Percentiles rank a stretch among this genome's conserved stretches.
phyloP scores from a whole-genome alignment of 2,888 invertebrate species.

The Xestia sexstrigata region DNA sequence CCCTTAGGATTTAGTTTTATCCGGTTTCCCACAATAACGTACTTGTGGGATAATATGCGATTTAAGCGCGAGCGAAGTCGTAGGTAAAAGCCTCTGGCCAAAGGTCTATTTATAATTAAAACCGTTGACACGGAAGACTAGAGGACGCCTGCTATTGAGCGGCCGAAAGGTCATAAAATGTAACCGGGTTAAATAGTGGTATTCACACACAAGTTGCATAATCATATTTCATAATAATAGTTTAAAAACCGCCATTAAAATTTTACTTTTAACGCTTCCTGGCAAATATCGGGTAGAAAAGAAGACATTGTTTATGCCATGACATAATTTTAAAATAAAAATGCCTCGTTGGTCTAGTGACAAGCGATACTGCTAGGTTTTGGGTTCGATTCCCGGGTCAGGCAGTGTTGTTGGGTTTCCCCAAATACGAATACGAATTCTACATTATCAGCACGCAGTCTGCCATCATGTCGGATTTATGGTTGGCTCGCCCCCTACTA shows the following conservation, averaged over 20 bases:
- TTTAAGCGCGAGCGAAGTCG: neutral
- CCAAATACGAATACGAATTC: neutral
- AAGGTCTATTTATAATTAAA: conserved; percentile 41
- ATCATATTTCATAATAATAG: conserved; percentile 34
- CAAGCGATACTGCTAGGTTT: no score
- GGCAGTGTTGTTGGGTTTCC: neutral
- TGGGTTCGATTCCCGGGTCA: neutral
- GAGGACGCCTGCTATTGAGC: conserved; percentile 16
- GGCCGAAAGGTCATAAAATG: conserved; percentile 41
- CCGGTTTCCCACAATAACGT: no score
- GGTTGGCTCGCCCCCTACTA: neutral
- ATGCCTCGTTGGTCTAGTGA: neutral
- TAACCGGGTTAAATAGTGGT: conserved; percentile 53
- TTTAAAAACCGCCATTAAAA: conserved; percentile 26
- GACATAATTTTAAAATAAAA: conserved; percentile 22
- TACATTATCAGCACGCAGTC: neutral
- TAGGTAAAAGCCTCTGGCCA: neutral
- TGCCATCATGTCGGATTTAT: neutral
- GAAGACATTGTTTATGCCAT: neutral
- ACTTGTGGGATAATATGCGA: neutral
- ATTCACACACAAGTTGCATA: conserved; percentile 48
- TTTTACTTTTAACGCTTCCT: conserved; percentile 61
- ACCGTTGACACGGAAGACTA: conserved; percentile 48
- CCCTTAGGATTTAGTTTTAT: neutral
- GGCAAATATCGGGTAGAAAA: conserved; percentile 21